A percentile compares a stretch with the other conserved stretches of the same genome.
Conservation (phyloP, 2,888 invertebrate genomes). For the Neoaliturus tenellus region DNA sequence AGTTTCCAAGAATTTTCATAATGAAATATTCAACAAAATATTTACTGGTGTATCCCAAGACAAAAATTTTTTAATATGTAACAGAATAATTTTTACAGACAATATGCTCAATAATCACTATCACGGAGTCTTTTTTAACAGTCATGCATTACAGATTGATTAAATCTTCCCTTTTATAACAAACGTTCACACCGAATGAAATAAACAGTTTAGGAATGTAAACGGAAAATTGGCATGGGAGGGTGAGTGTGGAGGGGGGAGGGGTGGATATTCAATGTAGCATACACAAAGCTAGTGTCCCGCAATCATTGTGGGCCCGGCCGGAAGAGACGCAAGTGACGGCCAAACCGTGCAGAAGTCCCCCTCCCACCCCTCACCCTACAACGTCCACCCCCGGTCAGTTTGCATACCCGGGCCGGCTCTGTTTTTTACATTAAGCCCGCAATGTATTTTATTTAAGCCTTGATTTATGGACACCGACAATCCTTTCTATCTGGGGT, state of each 20-base stretch:
- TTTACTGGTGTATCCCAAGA: no score
- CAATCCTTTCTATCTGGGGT: constrained; percentile 52
- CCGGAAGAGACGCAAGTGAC: constrained; percentile 48
- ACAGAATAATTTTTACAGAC: no score
- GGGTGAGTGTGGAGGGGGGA: not conserved
- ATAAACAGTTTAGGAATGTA: constrained; percentile 38
- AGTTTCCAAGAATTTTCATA: no score
- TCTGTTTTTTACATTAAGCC: constrained; percentile 59
- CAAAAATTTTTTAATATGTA: no score
- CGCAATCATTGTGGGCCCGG: constrained; percentile 45
- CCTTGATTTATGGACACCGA: constrained; percentile 57
- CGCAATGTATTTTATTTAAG: constrained; percentile 59
- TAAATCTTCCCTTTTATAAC: no score
- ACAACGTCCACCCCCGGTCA: constrained; percentile 43
- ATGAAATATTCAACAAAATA: no score
- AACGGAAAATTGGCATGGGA: constrained; percentile 14
- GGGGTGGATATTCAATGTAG: constrained; percentile 34
- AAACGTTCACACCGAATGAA: not conserved
- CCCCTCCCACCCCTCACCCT: constrained; percentile 45
- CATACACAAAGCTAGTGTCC: constrained; percentile 37
- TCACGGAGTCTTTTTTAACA: no score
- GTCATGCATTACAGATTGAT: no score
- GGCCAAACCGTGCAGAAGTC: constrained; percentile 54
- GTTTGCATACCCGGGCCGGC: constrained; percentile 57
- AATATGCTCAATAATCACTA: no score